Conservation (phyloP, 1,140 invertebrate genomes). For the Antheraea pernyi region DNA sequence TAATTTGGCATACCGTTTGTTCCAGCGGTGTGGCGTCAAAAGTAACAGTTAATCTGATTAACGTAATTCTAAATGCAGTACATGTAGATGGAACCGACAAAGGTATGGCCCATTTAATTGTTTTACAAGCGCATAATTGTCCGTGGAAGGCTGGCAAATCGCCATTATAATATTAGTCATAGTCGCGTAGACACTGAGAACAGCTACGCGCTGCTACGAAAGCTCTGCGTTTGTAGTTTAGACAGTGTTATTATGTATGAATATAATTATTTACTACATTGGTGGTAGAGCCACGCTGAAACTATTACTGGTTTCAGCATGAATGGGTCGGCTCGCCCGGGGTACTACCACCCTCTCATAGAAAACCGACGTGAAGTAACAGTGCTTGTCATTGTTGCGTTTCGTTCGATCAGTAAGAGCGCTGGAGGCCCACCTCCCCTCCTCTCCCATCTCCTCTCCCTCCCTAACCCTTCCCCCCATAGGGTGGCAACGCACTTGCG, state of each 20-base stretch:
- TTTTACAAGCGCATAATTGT: constrained; percentile 11
- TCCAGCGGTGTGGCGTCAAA: constrained; percentile 50
- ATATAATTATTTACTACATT: no score
- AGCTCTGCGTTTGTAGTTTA: constrained; percentile 6
- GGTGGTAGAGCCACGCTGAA: no score
- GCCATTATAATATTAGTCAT: neutral
- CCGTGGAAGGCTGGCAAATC: neutral
- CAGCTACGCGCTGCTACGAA: constrained; percentile 36
- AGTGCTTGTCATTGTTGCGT: no score
- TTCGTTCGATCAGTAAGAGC: no score
- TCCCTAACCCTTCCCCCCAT: no score
- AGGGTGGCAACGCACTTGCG: no score
- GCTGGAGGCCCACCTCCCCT: no score
- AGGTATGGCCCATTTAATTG: constrained; percentile 34
- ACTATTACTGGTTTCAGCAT: no score
- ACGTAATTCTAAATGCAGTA: constrained; percentile 48
- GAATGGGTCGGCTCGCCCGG: no score
- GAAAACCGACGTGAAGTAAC: no score
- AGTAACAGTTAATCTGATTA: constrained; percentile 67
- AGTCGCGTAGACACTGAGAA: neutral
- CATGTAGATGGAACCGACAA: constrained; percentile 22
- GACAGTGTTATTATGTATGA: neutral
- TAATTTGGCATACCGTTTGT: constrained; percentile 71
- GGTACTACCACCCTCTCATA: no score
- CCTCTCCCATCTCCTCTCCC: no score